A percentile compares a stretch with the other conserved stretches of the same genome.
These are phyloP conservation scores for Rotaria sp. DNA, from an alignment of 2,888 invertebrate genomes.

Conservation along the genomic window DNA sequence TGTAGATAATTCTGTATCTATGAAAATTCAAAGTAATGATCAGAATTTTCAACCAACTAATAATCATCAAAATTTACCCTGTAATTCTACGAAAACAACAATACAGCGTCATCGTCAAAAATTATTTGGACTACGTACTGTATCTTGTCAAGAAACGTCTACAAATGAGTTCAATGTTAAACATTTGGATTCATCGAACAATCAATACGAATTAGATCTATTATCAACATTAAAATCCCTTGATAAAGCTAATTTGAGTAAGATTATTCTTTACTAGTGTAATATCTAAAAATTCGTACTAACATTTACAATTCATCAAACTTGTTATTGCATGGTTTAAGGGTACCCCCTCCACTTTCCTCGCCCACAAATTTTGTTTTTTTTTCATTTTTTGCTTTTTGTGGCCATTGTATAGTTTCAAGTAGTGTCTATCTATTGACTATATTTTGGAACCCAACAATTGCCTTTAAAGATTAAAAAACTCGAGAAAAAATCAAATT, in stretches of 20 bases:
- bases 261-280: neutral
- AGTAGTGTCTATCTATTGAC: too few relatives aligned
- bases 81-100: neutral
- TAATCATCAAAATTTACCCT: neutral
- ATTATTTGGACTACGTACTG: neutral
- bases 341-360: too few relatives aligned
- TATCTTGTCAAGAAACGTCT: neutral
- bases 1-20: neutral
- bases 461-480: too few relatives aligned
- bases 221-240: neutral
- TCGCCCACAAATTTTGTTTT: too few relatives aligned
- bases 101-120: neutral
- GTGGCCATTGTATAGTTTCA: too few relatives aligned
- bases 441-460: too few relatives aligned
- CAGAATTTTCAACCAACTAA: neutral
- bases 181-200: neutral
- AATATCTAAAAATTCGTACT: too few relatives aligned
- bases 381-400: too few relatives aligned
- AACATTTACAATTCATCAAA: neutral
- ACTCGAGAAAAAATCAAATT: too few relatives aligned
- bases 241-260: neutral
- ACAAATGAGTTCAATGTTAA: neutral
- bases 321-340: too few relatives aligned
- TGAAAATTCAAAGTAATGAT: neutral
- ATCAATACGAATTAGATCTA: neutral